phyloP scores from a whole-genome alignment of 2,113 vertebrate species.

The Lepisosteus osseus region DNA sequence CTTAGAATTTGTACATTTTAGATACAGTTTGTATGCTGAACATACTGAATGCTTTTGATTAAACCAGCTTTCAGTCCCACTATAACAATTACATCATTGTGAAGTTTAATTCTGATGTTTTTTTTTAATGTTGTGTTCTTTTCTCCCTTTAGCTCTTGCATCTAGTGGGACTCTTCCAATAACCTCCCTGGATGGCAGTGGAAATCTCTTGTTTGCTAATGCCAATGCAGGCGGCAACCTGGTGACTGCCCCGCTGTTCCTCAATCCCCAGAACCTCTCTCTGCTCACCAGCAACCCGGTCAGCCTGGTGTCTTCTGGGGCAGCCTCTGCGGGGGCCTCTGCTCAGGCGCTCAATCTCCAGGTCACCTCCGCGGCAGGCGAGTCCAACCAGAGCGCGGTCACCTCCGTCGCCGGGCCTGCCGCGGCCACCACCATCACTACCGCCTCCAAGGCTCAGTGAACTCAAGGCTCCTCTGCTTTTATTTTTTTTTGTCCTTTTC shows the following conservation, averaged over 20 bases:
- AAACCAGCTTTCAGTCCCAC: too few relatives aligned
- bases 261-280: conserved; percentile 97
- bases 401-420: conserved; percentile 73
- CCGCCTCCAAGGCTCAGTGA: conserved; percentile 98
- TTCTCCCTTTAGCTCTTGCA: conserved; percentile 77
- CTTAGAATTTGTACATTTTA: too few relatives aligned
- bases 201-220: conserved; percentile 92
- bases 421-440: conserved; percentile 86
- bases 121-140: background rate
- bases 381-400: conserved; percentile 82
- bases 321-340: conserved; percentile 71
- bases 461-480: conserved; percentile 42
- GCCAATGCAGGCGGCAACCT: conserved; percentile 83
- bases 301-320: conserved; percentile 88
- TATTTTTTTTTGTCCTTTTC: conserved; percentile 21
- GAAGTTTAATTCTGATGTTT: too few relatives aligned
- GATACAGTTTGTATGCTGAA: too few relatives aligned
- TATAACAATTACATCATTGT: too few relatives aligned
- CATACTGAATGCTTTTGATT: too few relatives aligned
- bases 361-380: conserved; percentile 63
- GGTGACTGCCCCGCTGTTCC: conserved; percentile 92
- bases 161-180: conserved; percentile 92
- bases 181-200: conserved; percentile 87
- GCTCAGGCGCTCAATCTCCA: conserved; percentile 84
- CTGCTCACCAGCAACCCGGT: conserved; percentile 97